phyloP scores from a whole-genome alignment of 2,113 vertebrate genomes.

The Pan troglodytes region NHGRI_mPanTro3-v2.1_pri NC_072407.2:70558001-70558500 shows the following conservation, averaged over 20 bases:
- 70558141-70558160: not conserved
- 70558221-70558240: not conserved
- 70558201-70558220: not conserved
- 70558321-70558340: not conserved
- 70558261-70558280: not conserved
- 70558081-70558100: not conserved
- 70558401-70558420: not conserved
- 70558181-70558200: not conserved
- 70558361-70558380: not conserved
- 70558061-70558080: too few relatives aligned
- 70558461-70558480: not conserved
- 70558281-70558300: too few relatives aligned
- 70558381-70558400: not conserved
- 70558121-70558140: not conserved
- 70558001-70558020: too few relatives aligned
- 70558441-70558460: not conserved
- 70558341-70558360: not conserved
- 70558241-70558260: not conserved
- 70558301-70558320: not conserved
- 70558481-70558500: not conserved
- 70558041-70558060: too few relatives aligned
- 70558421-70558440: not conserved
- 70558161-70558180: not conserved
- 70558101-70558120: not conserved
- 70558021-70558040: too few relatives aligned